These are phyloP conservation scores for Pachyuromys duprasi DNA, from an alignment of 2,797 vertebrate genomes.

Conservation along the genomic window DNA sequence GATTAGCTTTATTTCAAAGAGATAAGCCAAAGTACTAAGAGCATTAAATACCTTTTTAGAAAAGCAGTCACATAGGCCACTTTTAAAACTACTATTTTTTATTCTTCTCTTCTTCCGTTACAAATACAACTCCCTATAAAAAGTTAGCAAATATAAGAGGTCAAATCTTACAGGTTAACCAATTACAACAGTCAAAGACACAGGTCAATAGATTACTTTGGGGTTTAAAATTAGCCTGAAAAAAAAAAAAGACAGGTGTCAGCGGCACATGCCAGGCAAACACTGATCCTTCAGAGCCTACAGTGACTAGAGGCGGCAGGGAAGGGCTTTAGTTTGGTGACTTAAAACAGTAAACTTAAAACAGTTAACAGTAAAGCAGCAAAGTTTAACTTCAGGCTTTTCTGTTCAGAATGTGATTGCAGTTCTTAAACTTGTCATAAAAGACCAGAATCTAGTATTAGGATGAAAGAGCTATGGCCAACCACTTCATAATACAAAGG, in stretches of 20 bases:
- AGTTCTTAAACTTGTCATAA: not conserved
- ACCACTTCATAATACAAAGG: not conserved
- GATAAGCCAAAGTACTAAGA: slow-evolving; percentile 84
- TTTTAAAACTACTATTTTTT: slow-evolving; percentile 85
- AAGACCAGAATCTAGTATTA: slow-evolving; percentile 16
- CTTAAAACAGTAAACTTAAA: slow-evolving; percentile 53
- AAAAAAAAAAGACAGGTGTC: slow-evolving; percentile 57
- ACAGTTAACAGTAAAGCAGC: not conserved
- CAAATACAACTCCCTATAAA: slow-evolving; percentile 86
- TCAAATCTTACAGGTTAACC: slow-evolving; percentile 83
- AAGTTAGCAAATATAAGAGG: slow-evolving; percentile 84
- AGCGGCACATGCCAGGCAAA: slow-evolving; percentile 58
- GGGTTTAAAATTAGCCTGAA: slow-evolving; percentile 67
- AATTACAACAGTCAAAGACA: slow-evolving; percentile 83
- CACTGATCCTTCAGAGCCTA: slow-evolving; percentile 40
- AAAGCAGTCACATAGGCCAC: slow-evolving; percentile 85
- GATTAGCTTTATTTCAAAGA: slow-evolving; percentile 84
- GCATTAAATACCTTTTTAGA: slow-evolving; percentile 85
- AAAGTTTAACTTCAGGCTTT: slow-evolving; percentile 30
- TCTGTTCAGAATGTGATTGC: not conserved
- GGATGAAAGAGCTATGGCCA: not conserved
- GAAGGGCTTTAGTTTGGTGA: slow-evolving; percentile 28
- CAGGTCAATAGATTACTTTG: slow-evolving; percentile 79
- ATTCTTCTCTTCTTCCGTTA: slow-evolving; percentile 85
- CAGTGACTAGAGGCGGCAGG: not conserved